phyloP scores from a whole-genome alignment of 2,888 invertebrate genomes.

The Rhagonycha fulva region DNA sequence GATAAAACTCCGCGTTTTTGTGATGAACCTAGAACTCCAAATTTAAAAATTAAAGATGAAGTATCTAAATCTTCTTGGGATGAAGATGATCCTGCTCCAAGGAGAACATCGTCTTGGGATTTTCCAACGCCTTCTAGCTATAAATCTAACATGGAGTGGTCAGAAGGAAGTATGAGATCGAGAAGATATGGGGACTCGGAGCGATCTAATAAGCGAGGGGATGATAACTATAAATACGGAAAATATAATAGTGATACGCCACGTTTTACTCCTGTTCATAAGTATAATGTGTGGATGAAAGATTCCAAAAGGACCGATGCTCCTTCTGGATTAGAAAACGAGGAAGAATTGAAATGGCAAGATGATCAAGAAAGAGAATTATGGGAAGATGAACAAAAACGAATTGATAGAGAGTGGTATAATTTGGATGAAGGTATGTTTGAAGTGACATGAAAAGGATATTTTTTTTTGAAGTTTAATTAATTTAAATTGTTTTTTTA shows the following conservation, averaged over 20 bases:
- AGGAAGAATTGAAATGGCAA: conserved; percentile 64
- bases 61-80: conserved; percentile 78
- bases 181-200: conserved; percentile 48
- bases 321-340: conserved; percentile 61
- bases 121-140: conserved; percentile 81
- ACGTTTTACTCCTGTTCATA: conserved; percentile 85
- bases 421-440: conserved; percentile 81
- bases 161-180: conserved; percentile 45
- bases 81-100: conserved; percentile 63
- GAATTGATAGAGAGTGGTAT: conserved; percentile 96
- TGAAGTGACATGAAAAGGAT: background rate
- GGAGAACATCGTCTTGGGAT: conserved; percentile 86
- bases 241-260: conserved; percentile 69
- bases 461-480: background rate
- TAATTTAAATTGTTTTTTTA: conserved; percentile 34
- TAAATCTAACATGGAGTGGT: conserved; percentile 48
- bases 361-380: conserved; percentile 74
- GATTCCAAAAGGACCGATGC: conserved; percentile 69
- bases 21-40: conserved; percentile 88
- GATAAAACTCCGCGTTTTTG: conserved; percentile 65
- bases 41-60: conserved; percentile 64
- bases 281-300: conserved; percentile 78
- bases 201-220: conserved; percentile 53
- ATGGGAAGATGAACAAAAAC: conserved; percentile 90
- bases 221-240: conserved; percentile 42